phyloP scores from a whole-genome alignment of 2,113 vertebrate genomes.

The Lamprotornis superbus region DNA sequence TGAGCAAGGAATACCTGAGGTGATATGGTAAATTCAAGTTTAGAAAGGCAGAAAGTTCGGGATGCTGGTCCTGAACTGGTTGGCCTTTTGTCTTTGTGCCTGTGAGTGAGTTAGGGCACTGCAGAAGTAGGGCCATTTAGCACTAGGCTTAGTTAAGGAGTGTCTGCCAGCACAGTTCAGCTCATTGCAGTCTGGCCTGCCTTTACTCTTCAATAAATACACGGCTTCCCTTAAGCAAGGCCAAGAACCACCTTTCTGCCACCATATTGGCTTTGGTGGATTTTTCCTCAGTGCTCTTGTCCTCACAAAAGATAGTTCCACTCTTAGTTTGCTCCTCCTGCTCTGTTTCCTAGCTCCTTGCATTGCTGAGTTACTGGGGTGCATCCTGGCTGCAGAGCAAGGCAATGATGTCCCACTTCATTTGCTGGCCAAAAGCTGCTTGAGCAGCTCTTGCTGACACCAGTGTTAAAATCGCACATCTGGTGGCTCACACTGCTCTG shows the following conservation, averaged over 20 bases:
- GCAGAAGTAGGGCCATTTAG: neutral
- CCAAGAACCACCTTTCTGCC: neutral
- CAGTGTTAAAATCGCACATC: neutral
- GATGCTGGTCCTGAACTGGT: neutral
- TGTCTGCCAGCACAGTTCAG: neutral
- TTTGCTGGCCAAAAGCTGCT: constrained; percentile 3
- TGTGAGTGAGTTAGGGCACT: neutral
- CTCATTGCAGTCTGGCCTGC: neutral
- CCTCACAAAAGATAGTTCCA: neutral
- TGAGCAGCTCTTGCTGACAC: constrained; percentile 38
- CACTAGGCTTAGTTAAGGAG: neutral
- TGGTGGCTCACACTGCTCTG: constrained; percentile 10
- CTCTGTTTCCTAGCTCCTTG: neutral
- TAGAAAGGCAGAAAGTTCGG: neutral
- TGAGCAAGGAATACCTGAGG: neutral
- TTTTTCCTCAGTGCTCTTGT: neutral
- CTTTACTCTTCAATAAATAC: neutral
- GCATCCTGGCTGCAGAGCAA: neutral
- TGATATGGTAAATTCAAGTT: neutral
- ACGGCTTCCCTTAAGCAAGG: neutral
- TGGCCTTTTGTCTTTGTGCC: rapidly evolving
- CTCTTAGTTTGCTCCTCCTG: neutral
- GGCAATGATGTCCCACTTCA: neutral
- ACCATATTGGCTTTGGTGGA: neutral
- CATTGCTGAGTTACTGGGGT: neutral